A percentile compares a stretch with the other conserved stretches of the same genome.
Evolutionary conservation across 2,797 vertebrate genomes (phyloP).

Genomic region (Strix occidentalis): DNA sequence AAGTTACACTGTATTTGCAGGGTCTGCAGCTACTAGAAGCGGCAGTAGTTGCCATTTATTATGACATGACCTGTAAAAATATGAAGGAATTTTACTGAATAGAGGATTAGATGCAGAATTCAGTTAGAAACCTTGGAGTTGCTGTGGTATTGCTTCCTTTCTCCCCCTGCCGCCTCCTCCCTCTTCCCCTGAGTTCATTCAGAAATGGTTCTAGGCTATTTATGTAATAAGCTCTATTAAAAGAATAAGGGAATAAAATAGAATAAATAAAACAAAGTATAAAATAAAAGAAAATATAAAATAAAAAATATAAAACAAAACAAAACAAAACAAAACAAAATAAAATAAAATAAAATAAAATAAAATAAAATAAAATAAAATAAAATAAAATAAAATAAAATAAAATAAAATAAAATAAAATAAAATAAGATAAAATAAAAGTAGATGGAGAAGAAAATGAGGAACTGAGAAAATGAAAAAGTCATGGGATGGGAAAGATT

Average conservation of each 20-base stretch:
- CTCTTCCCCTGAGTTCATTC: background rate
- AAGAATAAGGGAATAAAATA: background rate
- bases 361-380: no score
- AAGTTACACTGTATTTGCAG: background rate
- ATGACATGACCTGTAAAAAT: background rate
- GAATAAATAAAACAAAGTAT: background rate
- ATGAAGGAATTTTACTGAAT: background rate
- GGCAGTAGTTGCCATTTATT: background rate
- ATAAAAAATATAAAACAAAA: no score
- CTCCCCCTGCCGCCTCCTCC: background rate
- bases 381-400: background rate
- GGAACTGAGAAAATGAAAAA: background rate
- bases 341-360: no score
- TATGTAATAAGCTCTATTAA: background rate
- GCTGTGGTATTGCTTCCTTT: background rate
- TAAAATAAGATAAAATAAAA: background rate
- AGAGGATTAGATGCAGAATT: background rate
- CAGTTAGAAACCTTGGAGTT: background rate
- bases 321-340: no score
- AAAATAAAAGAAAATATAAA: no score
- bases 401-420: background rate
- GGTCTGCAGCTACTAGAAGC: background rate
- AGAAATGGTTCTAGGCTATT: background rate
- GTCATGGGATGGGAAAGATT: background rate
- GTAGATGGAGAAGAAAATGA: background rate